Percentiles rank a stretch among this genome's conserved stretches.
Evolutionary conservation across 2,113 vertebrate species (phyloP).

Genomic region (Nesogale talazaci): DNA sequence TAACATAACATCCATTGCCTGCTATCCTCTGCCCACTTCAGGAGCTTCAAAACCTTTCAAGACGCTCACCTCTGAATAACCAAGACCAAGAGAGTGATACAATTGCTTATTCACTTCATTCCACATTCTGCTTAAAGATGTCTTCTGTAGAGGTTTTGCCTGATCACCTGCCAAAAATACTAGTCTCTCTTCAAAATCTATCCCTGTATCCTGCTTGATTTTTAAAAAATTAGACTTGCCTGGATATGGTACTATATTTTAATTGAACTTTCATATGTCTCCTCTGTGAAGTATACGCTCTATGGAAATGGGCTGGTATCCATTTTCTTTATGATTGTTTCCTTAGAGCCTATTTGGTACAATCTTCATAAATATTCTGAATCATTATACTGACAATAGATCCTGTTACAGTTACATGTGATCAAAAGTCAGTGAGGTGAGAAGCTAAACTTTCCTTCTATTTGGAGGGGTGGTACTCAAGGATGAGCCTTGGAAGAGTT

Average conservation of each 20-base stretch:
- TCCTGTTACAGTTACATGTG: neutral
- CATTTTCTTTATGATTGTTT: neutral
- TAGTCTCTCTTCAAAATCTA: neutral
- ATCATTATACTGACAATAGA: neutral
- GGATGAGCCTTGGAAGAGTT: too few species aligned
- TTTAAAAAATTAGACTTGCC: neutral
- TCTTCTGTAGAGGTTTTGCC: neutral
- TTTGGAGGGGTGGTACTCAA: too few species aligned
- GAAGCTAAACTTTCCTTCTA: too few species aligned
- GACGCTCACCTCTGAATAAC: neutral
- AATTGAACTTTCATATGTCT: neutral
- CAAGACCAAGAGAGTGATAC: neutral
- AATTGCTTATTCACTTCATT: neutral
- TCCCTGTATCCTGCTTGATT: neutral
- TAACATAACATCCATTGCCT: neutral
- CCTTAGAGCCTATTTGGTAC: neutral
- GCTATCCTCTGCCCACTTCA: neutral
- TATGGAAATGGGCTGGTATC: rapidly evolving
- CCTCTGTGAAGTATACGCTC: neutral
- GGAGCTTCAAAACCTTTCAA: neutral
- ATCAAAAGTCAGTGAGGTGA: neutral
- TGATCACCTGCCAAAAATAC: neutral
- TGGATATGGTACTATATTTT: neutral
- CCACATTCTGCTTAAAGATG: neutral
- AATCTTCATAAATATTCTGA: neutral